Base-by-base conservation (phyloP, 2,113 vertebrate genomes). In the Myrmophylax atrothorax region DNA sequence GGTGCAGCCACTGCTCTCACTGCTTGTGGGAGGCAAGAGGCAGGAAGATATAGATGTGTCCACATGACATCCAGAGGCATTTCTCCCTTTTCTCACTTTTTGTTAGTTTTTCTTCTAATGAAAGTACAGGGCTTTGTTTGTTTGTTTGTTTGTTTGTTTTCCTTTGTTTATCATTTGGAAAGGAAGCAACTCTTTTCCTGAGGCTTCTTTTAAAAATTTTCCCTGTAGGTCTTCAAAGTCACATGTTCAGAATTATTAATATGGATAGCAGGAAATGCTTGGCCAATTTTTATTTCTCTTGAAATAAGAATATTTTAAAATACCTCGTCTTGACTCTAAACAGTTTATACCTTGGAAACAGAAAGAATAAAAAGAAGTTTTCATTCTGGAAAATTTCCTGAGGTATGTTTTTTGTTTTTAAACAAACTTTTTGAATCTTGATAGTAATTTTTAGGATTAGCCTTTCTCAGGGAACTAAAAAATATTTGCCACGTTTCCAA, bases 11-110 rank as follows among this genome's bases (percentile, higher is more conserved):
- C 23, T 6, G 5, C 78, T 74, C 38, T 14, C 0, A 1, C 28
- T 81, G 52, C 37, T 46, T 0, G 0, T 4, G 6, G 33, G 8
- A 91, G 17, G 24, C 19, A 28, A 29, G 18, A 38, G 49, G 23
- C 3, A 62, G 16, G n/a, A 22, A 68, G 18, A 42, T 1, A 3
- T 11, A 12, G 37, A 46, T 8, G 0, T 64, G 35, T 18, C 42
- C 74, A 18, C 50, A 22, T 3, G 26, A 80, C 67, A 64, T 5
- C 6, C 1, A 1, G 6, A 35, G 19, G 24, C 35, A 13, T 62
- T 62, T 62, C 25, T 5, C 44, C 1, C 3, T 69, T 64, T 73
- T 40, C 18, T 33, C 17, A 10, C 12, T 58, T 84, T 60, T 28
- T 70, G 7, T 38, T 52, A 12, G 3, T 1, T 44, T 64, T 77